Conservation (phyloP, 2,797 vertebrate species). For the Rhinogobio ventralis region DNA sequence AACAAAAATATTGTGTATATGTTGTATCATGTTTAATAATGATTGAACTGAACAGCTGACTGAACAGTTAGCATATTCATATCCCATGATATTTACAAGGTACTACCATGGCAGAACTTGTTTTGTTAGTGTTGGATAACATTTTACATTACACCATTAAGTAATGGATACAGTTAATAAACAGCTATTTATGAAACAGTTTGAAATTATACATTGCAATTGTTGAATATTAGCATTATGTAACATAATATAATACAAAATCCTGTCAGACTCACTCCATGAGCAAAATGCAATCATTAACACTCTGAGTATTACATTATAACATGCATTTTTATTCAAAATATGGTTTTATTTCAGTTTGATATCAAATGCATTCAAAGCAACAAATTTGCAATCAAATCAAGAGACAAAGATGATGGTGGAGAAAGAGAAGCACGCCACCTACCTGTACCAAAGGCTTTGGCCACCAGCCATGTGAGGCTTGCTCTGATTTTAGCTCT, state of each 20-base stretch:
- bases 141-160: background rate
- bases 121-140: background rate
- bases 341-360: background rate
- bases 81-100: background rate
- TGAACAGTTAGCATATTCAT: background rate
- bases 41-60: background rate
- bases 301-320: background rate
- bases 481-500: constrained; percentile 94
- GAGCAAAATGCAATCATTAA: background rate
- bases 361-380: background rate
- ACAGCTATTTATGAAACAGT: background rate
- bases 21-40: background rate
- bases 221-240: background rate
- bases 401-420: constrained; percentile 44
- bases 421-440: constrained; percentile 64
- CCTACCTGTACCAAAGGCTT: constrained; percentile 97
- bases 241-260: background rate
- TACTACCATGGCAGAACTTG: background rate
- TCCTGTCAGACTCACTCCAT: background rate
- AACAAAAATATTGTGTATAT: background rate
- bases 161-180: background rate
- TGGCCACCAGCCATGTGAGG: constrained; percentile 94
- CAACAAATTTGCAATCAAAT: background rate
- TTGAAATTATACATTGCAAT: background rate
- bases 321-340: background rate